These are phyloP conservation scores for Burhinus bistriatus DNA, from an alignment of 2,113 vertebrate species.

Conservation along the genomic window DNA sequence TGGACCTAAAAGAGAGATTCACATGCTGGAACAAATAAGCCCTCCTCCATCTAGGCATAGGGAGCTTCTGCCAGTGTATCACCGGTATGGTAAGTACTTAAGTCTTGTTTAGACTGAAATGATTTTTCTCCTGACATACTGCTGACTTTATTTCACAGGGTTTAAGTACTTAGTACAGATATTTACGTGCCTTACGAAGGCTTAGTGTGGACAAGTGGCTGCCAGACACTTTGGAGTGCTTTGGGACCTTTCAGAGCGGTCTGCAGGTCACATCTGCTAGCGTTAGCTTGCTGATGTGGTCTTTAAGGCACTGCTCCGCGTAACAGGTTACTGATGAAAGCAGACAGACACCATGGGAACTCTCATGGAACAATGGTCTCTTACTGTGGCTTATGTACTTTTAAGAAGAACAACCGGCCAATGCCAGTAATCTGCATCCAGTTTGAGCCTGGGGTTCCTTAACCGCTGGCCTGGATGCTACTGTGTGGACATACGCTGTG, in stretches of 20 bases:
- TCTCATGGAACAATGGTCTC: background rate
- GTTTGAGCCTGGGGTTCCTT: background rate
- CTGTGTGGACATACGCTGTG: background rate
- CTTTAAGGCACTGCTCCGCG: rapidly evolving
- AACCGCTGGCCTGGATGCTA: background rate
- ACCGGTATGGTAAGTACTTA: background rate
- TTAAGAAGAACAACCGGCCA: background rate
- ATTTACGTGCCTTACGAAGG: rapidly evolving
- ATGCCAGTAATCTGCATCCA: background rate
- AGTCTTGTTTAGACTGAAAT: background rate
- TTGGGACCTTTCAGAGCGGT: background rate
- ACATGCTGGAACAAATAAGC: background rate
- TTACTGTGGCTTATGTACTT: background rate
- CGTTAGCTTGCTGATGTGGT: background rate
- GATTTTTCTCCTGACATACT: background rate
- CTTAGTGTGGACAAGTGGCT: background rate
- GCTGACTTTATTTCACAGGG: background rate
- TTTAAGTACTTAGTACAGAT: background rate
- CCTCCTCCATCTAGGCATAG: background rate
- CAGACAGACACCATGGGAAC: background rate
- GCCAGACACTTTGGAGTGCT: background rate
- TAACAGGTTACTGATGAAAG: background rate
- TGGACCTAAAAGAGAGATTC: background rate
- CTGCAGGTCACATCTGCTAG: too few relatives aligned
- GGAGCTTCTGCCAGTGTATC: background rate